Evolutionary conservation across 2,888 invertebrate genomes (phyloP).

Genomic region (Carabus problematicus): DNA sequence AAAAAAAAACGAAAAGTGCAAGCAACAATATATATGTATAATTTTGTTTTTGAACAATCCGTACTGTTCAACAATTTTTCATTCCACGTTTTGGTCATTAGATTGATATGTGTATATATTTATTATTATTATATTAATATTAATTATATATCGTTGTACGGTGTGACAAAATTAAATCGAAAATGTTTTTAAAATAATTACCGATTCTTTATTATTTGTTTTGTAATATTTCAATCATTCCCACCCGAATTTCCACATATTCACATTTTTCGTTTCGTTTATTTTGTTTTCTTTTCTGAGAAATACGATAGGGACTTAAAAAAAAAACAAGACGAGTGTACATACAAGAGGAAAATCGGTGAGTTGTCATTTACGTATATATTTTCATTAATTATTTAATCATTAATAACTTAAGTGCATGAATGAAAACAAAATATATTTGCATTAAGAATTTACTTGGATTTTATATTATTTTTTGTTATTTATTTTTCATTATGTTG

Average conservation of each 20-base stretch:
- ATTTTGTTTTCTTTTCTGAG: slow-evolving; percentile 31
- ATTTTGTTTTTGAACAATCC: slow-evolving; percentile 48
- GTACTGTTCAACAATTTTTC: slow-evolving; percentile 51
- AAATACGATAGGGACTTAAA: slow-evolving; percentile 19
- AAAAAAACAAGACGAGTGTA: slow-evolving; percentile 41
- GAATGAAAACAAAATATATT: slow-evolving; percentile 17
- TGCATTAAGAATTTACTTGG: slow-evolving; percentile 14
- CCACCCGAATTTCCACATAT: slow-evolving; percentile 33
- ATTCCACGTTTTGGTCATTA: slow-evolving; percentile 51
- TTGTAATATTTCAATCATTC: slow-evolving; percentile 25
- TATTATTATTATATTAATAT: slow-evolving; percentile 58
- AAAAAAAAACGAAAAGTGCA: slow-evolving; percentile 30
- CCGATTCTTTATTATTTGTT: slow-evolving; percentile 46
- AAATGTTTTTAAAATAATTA: slow-evolving; percentile 56
- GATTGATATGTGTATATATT: slow-evolving; percentile 57
- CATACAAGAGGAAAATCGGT: slow-evolving; percentile 35
- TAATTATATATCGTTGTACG: slow-evolving; percentile 60
- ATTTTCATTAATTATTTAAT: slow-evolving; percentile 42
- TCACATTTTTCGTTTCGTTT: slow-evolving; percentile 39
- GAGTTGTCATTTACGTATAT: slow-evolving; percentile 37
- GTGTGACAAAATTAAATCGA: slow-evolving; percentile 59
- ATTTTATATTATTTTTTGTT: slow-evolving; percentile 22
- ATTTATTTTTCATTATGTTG: too few relatives aligned
- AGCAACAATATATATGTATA: slow-evolving; percentile 30
- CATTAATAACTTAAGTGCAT: slow-evolving; percentile 44